Percentiles rank a stretch among this genome's conserved stretches.
Conservation (phyloP, 1,140 invertebrate genomes). For the Lucilia cuprina region DNA sequence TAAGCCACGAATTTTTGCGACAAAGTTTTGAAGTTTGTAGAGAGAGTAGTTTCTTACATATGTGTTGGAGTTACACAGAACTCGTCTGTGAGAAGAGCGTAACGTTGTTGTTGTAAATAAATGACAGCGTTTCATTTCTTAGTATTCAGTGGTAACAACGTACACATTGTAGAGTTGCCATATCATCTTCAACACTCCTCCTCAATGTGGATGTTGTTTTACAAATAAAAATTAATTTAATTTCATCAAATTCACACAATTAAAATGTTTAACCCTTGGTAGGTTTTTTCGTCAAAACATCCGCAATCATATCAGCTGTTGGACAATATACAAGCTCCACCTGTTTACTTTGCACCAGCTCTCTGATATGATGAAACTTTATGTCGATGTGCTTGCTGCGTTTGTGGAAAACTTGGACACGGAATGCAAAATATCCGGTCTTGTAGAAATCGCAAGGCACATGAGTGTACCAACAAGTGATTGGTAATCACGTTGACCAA, state of each 20-base stretch:
- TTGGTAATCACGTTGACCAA: constrained; percentile 25
- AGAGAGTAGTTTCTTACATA: no score
- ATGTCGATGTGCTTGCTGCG: constrained; percentile 63
- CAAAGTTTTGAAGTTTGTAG: no score
- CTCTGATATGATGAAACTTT: constrained; percentile 53
- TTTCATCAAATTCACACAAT: constrained; percentile 24
- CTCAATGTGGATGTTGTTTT: constrained; percentile 20
- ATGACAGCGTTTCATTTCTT: no score
- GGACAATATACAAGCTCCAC: constrained; percentile 25
- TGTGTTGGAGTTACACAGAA: no score
- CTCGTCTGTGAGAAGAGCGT: no score
- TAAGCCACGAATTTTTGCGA: no score
- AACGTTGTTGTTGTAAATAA: no score
- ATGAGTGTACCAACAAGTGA: constrained; percentile 19
- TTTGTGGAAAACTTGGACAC: constrained; percentile 46
- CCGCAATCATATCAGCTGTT: constrained; percentile 35
- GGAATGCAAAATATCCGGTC: constrained; percentile 36
- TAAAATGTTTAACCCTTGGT: constrained; percentile 31
- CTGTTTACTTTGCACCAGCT: constrained; percentile 7
- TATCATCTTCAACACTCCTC: constrained; percentile 8
- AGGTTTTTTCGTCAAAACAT: constrained; percentile 37
- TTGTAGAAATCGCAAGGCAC: constrained; percentile 27
- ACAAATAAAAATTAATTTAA: constrained; percentile 7
- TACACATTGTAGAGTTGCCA: background rate
- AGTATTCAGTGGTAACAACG: no score